Evolutionary conservation across 1,140 invertebrate species (phyloP).

Genomic region (Drosophila quadrilineata): DNA sequence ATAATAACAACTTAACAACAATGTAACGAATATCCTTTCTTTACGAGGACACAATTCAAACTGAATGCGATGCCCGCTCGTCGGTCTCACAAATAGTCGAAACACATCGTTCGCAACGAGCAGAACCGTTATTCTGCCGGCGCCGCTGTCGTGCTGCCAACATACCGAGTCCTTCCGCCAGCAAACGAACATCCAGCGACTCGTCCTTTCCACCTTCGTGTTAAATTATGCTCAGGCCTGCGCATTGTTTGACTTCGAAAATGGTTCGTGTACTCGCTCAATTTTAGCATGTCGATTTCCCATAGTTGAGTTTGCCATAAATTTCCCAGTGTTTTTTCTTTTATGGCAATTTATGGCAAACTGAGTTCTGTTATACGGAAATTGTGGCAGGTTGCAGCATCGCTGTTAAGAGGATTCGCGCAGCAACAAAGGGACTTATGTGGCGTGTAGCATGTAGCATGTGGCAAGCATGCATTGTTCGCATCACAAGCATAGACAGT

Average conservation of each 20-base stretch:
- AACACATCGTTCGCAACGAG: conserved; percentile 51
- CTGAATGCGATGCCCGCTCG: conserved; percentile 78
- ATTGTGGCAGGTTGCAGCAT: no score
- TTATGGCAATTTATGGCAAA: conserved; percentile 21
- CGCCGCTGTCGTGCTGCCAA: conserved; percentile 49
- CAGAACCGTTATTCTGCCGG: conserved; percentile 65
- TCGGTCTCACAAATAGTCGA: conserved; percentile 79
- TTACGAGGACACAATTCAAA: conserved; percentile 81
- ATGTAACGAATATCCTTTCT: conserved; percentile 82
- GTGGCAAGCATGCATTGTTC: conserved; percentile 2
- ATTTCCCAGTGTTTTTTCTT: conserved; percentile 49
- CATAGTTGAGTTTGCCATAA: background rate
- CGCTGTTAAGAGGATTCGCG: background rate
- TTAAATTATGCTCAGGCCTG: conserved; percentile 44
- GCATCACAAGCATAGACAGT: background rate
- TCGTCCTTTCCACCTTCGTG: conserved; percentile 17
- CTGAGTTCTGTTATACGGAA: conserved; percentile 38
- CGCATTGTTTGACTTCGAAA: conserved; percentile 42
- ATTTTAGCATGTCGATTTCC: background rate
- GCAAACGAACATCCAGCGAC: conserved; percentile 19
- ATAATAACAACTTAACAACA: conserved; percentile 82
- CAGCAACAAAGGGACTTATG: conserved; percentile 16
- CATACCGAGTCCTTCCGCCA: conserved; percentile 44
- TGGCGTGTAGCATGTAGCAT: background rate
- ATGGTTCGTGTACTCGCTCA: conserved; percentile 45